phyloP scores from a whole-genome alignment of 2,797 vertebrate species.

The Periparus ater region DNA sequence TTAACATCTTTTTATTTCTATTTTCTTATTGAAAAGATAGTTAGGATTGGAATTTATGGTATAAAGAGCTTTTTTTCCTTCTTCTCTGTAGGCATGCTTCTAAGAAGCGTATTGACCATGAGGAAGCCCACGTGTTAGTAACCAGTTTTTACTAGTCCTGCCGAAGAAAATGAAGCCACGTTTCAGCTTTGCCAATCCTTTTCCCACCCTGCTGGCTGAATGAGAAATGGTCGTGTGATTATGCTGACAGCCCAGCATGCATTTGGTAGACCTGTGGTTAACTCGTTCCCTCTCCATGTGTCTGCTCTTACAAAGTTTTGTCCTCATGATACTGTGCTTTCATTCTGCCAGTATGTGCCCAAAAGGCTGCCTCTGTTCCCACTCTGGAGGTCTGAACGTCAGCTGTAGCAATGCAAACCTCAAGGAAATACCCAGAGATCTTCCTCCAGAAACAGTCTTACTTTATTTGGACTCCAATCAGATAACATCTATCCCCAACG shows the following conservation, averaged over 20 bases:
- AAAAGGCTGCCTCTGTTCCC: slow-evolving; percentile 93
- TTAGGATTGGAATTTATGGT: neutral
- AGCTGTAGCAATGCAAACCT: slow-evolving; percentile 95
- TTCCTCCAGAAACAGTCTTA: slow-evolving; percentile 90
- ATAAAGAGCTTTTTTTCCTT: slow-evolving; percentile 25
- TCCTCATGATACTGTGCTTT: slow-evolving; percentile 98
- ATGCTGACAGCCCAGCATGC: slow-evolving; percentile 92
- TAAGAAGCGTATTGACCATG: slow-evolving; percentile 67
- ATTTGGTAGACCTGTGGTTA: slow-evolving; percentile 97
- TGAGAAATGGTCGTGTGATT: slow-evolving; percentile 86
- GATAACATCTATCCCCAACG: slow-evolving; percentile 93
- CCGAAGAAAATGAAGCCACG: slow-evolving; percentile 51
- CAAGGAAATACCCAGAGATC: slow-evolving; percentile 94
- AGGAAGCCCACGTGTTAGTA: slow-evolving; percentile 39
- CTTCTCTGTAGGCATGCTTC: slow-evolving; percentile 57
- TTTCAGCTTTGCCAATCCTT: slow-evolving; percentile 61
- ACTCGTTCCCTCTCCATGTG: slow-evolving; percentile 97
- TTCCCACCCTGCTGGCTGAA: slow-evolving; percentile 75
- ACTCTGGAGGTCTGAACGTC: slow-evolving; percentile 89
- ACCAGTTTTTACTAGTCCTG: neutral
- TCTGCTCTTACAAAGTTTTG: slow-evolving; percentile 97
- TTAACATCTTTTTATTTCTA: neutral
- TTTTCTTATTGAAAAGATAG: neutral
- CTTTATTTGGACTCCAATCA: slow-evolving; percentile 96
- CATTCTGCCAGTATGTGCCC: slow-evolving; percentile 98